Evolutionary conservation across 2,113 vertebrate species (phyloP).

Genomic region (Bothrops jararaca): DNA sequence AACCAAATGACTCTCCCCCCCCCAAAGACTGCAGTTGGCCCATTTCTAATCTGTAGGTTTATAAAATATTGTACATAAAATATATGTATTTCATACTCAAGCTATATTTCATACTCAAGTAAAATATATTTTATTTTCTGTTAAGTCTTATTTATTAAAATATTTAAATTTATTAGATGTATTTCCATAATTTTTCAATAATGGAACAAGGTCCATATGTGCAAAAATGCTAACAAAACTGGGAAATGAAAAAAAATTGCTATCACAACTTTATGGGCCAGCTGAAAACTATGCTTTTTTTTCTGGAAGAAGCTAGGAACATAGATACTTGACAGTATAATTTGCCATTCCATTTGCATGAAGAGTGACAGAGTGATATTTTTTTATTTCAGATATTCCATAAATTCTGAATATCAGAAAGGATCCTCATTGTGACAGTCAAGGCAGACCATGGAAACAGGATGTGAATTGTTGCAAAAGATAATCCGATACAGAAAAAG

Average conservation of each 20-base stretch:
- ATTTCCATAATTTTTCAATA: neutral
- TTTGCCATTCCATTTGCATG: constrained; percentile 28
- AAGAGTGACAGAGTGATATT: neutral
- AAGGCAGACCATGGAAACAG: constrained; percentile 22
- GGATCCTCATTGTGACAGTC: constrained; percentile 30
- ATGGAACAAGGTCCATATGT: neutral
- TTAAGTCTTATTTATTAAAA: neutral
- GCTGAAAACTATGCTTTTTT: constrained; percentile 16
- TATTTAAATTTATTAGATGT: neutral
- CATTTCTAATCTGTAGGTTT: neutral
- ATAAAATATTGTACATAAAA: too few relatives aligned
- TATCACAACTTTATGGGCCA: constrained; percentile 16
- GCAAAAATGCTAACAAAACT: neutral
- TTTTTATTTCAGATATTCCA: constrained; percentile 35
- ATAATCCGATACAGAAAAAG: constrained; percentile 28
- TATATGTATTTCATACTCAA: too few relatives aligned
- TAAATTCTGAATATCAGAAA: constrained; percentile 36
- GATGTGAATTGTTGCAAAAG: constrained; percentile 32
- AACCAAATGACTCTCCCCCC: neutral
- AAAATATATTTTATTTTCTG: neutral
- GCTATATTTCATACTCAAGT: neutral
- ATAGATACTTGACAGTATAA: constrained; percentile 3
- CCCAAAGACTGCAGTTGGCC: neutral
- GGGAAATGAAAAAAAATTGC: neutral
- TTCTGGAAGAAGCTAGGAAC: neutral